phyloP scores from a whole-genome alignment of 2,888 invertebrate genomes.

The Drosophila kuntzei region DNA sequence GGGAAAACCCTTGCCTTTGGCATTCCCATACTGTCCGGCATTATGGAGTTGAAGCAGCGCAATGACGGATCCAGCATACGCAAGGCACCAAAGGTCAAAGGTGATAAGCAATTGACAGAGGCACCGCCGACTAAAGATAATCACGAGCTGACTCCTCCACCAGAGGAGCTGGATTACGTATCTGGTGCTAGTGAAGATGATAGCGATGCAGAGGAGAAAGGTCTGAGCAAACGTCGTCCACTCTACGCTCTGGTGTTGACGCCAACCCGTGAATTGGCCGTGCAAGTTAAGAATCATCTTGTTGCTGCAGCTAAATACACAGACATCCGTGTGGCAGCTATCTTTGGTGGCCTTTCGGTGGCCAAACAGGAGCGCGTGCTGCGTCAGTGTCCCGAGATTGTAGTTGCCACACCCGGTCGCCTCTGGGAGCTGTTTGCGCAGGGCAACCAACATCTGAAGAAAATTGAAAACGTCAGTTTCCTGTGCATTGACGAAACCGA shows the following conservation, averaged over 20 bases:
- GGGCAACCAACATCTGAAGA: constrained; percentile 91
- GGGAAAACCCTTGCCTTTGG: constrained; percentile 99
- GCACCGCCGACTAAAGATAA: constrained; percentile 38
- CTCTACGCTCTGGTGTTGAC: constrained; percentile 95
- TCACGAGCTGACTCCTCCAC: constrained; percentile 85
- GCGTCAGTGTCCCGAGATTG: constrained; percentile 93
- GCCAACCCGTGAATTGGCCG: constrained; percentile 97
- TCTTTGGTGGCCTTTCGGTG: constrained; percentile 97
- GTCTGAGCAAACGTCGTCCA: constrained; percentile 54
- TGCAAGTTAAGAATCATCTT: constrained; percentile 96
- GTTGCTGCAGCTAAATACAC: constrained; percentile 92
- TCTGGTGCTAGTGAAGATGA: constrained; percentile 66
- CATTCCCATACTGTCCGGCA: constrained; percentile 95
- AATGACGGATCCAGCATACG: constrained; percentile 82
- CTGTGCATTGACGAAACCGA: constrained; percentile 99
- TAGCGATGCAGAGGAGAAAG: constrained; percentile 59
- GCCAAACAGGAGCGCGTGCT: constrained; percentile 97
- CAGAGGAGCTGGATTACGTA: constrained; percentile 80
- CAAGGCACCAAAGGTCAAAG: constrained; percentile 67
- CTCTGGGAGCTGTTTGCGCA: constrained; percentile 96
- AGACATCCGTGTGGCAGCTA: constrained; percentile 90
- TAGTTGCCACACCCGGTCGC: constrained; percentile 98
- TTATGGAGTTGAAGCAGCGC: constrained; percentile 89
- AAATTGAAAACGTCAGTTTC: constrained; percentile 91
- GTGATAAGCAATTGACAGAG: constrained; percentile 24